Evolutionary conservation across 92 coral and sea anemone species (phyloP).

Genomic region (Nematostella vectensis): DNA sequence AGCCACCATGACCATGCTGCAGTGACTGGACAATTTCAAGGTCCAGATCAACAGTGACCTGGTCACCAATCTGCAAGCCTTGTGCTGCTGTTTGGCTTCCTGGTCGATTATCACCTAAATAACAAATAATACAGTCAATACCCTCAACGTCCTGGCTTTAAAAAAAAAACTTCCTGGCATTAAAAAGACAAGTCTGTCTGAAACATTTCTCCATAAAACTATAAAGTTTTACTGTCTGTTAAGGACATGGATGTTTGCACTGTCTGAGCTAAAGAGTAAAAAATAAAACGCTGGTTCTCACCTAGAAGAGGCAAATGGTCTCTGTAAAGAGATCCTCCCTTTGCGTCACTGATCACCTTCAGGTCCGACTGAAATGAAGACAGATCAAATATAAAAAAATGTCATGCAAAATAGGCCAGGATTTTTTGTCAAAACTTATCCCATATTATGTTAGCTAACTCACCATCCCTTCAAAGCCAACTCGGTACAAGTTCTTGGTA

Average conservation of each 20-base stretch:
- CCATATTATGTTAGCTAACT: no score
- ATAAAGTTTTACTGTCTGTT: no score
- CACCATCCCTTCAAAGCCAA: slow-evolving; percentile 99
- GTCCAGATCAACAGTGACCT: slow-evolving; percentile 93
- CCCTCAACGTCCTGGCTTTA: not conserved
- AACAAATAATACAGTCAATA: not conserved
- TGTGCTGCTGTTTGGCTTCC: slow-evolving; percentile 56
- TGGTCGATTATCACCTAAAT: slow-evolving; percentile 77
- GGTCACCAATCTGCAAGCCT: slow-evolving; percentile 91
- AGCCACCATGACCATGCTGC: slow-evolving; percentile 98
- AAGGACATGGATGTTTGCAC: no score
- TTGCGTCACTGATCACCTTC: slow-evolving; percentile 92
- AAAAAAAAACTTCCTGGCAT: not conserved
- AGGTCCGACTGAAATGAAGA: slow-evolving; percentile 62
- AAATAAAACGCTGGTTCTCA: no score
- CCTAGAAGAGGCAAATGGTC: slow-evolving; percentile 88
- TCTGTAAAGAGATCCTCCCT: slow-evolving; percentile 89
- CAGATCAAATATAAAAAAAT: not conserved
- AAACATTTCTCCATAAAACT: no score
- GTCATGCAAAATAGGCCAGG: no score
- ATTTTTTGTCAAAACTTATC: no score
- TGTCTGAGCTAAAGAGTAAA: no score
- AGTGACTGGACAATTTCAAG: slow-evolving; percentile 96
- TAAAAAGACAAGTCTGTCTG: not conserved
- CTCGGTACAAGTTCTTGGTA: slow-evolving; percentile 84